Percentiles rank a stretch among this genome's conserved stretches.
These are phyloP conservation scores for Nerophis ophidion DNA, from an alignment of 2,113 vertebrate genomes.

Conservation along the genomic window DNA sequence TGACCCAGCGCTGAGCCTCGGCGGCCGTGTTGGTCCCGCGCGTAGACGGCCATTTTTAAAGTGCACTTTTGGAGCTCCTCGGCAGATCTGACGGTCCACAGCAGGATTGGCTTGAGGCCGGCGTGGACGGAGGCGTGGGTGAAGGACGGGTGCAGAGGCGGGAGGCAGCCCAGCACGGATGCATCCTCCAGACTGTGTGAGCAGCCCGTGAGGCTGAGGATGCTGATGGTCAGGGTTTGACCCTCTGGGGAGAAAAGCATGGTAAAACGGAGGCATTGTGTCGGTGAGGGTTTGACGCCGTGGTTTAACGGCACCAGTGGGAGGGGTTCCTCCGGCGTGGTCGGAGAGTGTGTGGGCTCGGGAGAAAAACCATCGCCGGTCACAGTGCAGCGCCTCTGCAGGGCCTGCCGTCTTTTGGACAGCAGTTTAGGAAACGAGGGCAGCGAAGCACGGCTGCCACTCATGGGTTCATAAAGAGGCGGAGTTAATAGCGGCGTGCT, in stretches of 20 bases:
- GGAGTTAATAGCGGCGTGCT: slow-evolving; percentile 44
- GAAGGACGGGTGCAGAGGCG: slow-evolving; percentile 46
- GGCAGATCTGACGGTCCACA: slow-evolving; percentile 54
- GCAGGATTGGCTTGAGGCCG: slow-evolving; percentile 38
- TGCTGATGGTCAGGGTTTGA: slow-evolving; percentile 56
- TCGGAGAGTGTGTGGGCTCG: slow-evolving; percentile 29
- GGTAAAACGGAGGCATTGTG: slow-evolving; percentile 65
- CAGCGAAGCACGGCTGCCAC: slow-evolving; percentile 40
- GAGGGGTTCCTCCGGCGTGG: slow-evolving; percentile 39
- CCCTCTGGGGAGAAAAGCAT: slow-evolving; percentile 61
- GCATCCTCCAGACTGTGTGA: slow-evolving; percentile 51
- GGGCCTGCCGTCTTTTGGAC: slow-evolving; percentile 41
- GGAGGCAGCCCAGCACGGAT: slow-evolving; percentile 61
- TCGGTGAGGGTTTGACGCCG: slow-evolving; percentile 41
- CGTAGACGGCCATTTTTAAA: slow-evolving; percentile 56
- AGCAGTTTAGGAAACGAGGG: slow-evolving; percentile 59
- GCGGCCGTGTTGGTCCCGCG: slow-evolving; percentile 31
- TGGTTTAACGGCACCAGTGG: slow-evolving; percentile 38
- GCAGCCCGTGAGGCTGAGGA: slow-evolving; percentile 59
- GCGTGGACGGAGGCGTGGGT: slow-evolving; percentile 8
- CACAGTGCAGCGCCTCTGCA: slow-evolving; percentile 53
- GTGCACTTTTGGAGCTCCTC: slow-evolving; percentile 62
- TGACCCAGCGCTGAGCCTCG: slow-evolving; percentile 61
- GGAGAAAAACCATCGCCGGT: slow-evolving; percentile 23
- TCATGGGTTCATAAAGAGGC: slow-evolving; percentile 38